Evolutionary conservation across 2,888 invertebrate species (phyloP), one percentile per base, ranked within the genome.

Genomic region (Clanis bilineata): DNA sequence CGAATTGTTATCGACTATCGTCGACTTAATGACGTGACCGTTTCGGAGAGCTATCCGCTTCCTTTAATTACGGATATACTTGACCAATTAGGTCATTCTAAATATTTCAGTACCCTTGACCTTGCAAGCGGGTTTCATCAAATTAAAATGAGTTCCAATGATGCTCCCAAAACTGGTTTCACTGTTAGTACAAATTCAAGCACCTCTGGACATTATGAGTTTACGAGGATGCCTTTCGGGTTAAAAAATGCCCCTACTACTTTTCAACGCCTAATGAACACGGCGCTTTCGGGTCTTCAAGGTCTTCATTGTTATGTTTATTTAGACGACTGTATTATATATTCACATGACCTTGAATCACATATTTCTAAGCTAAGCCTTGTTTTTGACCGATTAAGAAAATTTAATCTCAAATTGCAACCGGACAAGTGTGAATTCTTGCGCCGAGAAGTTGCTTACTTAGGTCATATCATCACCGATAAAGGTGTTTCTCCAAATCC

Each of bases 41-140:
- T n/a, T n/a, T n/a, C n/a, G n/a, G 68, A 67, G 7, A 45, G 22
- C 0, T 67, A 62, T 58, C 66, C 68, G 5, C 21, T 68, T 7
- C 66, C 66, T 41, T 25, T 54, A 18, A 64, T 70, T 12, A 61
- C 61, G 0, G 66, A 68, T 36, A 65, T 68, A 9, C 38, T 67
- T 12, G 64, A 65, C 21, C 44, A 61, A 56, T 38, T 61, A 55
- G 58, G 55, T 12, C 57, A 62, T 32, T 60, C 41, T 32, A 59
- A 59, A 38, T 62, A 62, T 47, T 62, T 62, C 28, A 60, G 32
- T 36, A 62, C 60, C 1, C 22, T 62, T 2, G 62, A 62, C 12
- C 28, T 62, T 22, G 56, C 54, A 7, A 51, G 57, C 18, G 57
- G 62, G 12, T 62, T 59, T 38, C 62, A 62, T 25, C 62, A 59